phyloP scores from a whole-genome alignment of 2,113 vertebrate genomes.

The Natator depressus region DNA sequence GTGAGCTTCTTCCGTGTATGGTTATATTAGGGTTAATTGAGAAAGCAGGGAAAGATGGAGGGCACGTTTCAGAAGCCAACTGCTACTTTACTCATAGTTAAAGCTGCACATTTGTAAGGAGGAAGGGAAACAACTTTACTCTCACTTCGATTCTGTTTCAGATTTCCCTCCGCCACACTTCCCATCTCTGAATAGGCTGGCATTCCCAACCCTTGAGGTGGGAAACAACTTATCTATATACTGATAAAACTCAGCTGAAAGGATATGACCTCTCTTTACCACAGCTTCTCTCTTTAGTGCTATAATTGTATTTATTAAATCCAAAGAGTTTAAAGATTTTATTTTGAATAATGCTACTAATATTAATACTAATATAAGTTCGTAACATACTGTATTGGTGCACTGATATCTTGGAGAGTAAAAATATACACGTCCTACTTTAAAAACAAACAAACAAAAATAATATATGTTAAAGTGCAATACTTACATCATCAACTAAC shows the following conservation, averaged over 20 bases:
- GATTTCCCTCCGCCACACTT: not conserved
- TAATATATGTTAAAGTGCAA: too few relatives aligned
- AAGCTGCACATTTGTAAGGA: not conserved
- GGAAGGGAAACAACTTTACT: not conserved
- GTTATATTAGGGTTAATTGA: not conserved
- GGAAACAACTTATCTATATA: not conserved
- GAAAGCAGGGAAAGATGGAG: not conserved
- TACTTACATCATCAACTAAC: slow-evolving; percentile 96
- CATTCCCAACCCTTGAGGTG: not conserved
- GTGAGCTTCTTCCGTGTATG: not conserved
- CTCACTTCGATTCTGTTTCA: not conserved
- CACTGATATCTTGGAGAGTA: not conserved
- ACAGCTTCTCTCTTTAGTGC: not conserved
- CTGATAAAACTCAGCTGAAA: not conserved
- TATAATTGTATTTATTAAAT: not conserved
- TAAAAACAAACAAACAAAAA: too few relatives aligned
- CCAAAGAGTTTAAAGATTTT: not conserved
- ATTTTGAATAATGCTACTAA: not conserved
- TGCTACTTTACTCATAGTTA: not conserved
- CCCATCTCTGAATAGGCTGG: not conserved
- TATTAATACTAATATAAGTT: not conserved
- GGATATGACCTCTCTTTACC: not conserved
- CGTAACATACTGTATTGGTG: not conserved
- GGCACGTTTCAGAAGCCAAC: not conserved
- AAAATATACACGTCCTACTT: not conserved